These are phyloP conservation scores for Atherix ibis DNA, from an alignment of 2,888 invertebrate genomes.

Conservation along the genomic window DNA sequence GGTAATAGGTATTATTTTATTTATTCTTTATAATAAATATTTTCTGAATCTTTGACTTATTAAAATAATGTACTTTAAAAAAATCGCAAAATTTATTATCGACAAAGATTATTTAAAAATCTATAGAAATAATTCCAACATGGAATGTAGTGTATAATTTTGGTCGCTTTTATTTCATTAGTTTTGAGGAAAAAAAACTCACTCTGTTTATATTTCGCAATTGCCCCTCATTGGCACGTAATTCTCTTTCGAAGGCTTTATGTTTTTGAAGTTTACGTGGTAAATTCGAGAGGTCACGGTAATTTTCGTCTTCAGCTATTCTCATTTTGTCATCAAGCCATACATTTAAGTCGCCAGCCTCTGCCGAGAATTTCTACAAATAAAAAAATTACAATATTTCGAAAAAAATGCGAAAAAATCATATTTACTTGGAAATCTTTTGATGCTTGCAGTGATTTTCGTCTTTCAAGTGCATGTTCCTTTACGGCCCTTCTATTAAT, in stretches of 20 bases:
- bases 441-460: slow-evolving; percentile 62
- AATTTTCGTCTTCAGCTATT: slow-evolving; percentile 84
- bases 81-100: no score
- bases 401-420: neutral
- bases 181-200: no score
- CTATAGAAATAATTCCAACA: no score
- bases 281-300: slow-evolving; percentile 74
- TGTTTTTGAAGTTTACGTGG: slow-evolving; percentile 90
- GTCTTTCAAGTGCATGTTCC: slow-evolving; percentile 55
- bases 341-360: slow-evolving; percentile 73
- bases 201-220: slow-evolving; percentile 70
- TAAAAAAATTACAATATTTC: slow-evolving; percentile 1
- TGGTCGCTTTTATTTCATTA: no score
- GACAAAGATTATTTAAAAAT: no score
- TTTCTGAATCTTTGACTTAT: no score
- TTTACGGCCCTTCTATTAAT: slow-evolving; percentile 58
- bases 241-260: slow-evolving; percentile 89
- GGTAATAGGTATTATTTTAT: neutral
- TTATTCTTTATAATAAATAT: no score
- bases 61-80: no score
- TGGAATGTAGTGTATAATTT: no score
- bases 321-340: slow-evolving; percentile 89
- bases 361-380: slow-evolving; percentile 60
- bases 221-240: slow-evolving; percentile 88
- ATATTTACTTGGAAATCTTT: slow-evolving; percentile 55